Conservation (phyloP, 37 sponge, comb jelly and placozoan genomes). For the Agelas oroides region DNA sequence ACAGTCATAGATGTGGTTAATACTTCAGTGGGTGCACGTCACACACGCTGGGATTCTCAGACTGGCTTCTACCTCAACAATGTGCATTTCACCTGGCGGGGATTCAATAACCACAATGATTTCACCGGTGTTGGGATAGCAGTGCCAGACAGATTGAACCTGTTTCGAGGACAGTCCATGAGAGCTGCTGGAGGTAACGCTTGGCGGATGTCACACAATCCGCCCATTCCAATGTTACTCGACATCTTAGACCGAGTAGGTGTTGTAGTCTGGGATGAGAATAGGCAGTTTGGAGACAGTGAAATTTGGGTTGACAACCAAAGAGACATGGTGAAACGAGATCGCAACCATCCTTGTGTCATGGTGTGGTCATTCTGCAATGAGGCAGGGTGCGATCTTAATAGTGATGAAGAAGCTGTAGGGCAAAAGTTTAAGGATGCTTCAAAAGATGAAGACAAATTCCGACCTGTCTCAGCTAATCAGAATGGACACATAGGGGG, state of each 20-base stretch:
- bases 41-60: slow-evolving; percentile 52
- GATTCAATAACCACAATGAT: slow-evolving; percentile 72
- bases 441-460: slow-evolving; percentile 38
- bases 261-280: slow-evolving; percentile 72
- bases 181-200: slow-evolving; percentile 66
- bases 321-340: slow-evolving; percentile 64
- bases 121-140: slow-evolving; percentile 66
- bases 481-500: slow-evolving; percentile 20
- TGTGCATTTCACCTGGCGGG: slow-evolving; percentile 52
- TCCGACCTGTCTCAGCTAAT: slow-evolving; percentile 64
- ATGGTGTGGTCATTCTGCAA: slow-evolving; percentile 76
- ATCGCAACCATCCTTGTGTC: slow-evolving; percentile 75
- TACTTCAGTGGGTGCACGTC: slow-evolving; percentile 28
- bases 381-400: slow-evolving; percentile 54
- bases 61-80: slow-evolving; percentile 55
- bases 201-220: slow-evolving; percentile 78
- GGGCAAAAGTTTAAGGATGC: slow-evolving; percentile 24
- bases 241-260: slow-evolving; percentile 58
- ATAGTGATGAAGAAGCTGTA: neutral
- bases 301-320: slow-evolving; percentile 40
- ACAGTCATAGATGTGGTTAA: slow-evolving; percentile 25
- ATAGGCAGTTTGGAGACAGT: slow-evolving; percentile 59
- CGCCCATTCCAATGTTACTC: slow-evolving; percentile 57
- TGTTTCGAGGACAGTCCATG: slow-evolving; percentile 64
- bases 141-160: slow-evolving; percentile 56